Evolutionary conservation across 2,888 invertebrate genomes (phyloP).

Genomic region (Cheilosia variabilis): DNA sequence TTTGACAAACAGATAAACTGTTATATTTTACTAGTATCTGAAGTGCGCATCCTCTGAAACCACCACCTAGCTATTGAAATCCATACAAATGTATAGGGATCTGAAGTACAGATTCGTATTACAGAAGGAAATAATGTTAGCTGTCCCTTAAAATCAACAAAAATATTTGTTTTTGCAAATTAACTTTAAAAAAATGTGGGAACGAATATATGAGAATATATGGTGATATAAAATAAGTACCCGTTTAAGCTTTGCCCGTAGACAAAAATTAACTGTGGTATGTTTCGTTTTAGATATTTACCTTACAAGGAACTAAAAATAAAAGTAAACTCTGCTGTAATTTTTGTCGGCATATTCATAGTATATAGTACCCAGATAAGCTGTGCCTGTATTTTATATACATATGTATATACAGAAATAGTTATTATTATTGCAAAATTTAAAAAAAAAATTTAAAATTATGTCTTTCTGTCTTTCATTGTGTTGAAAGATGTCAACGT

Average conservation of each 20-base stretch:
- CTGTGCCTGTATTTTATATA: too few species aligned
- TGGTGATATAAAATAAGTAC: not conserved
- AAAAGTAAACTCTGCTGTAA: not conserved
- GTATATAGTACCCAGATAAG: not conserved
- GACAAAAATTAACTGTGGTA: conserved; percentile 15
- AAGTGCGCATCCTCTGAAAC: conserved; percentile 24
- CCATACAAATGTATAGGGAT: conserved; percentile 7
- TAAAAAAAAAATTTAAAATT: not conserved
- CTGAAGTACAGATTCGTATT: conserved; percentile 15
- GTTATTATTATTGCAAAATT: too few species aligned
- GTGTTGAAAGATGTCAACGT: conserved; percentile 25
- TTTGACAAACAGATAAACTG: conserved; percentile 4
- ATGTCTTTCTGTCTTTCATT: not conserved
- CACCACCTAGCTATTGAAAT: not conserved
- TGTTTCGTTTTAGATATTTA: not conserved
- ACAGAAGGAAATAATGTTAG: conserved; percentile 9
- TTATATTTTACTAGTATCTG: conserved; percentile 9
- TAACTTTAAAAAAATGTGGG: not conserved
- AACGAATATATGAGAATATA: not conserved
- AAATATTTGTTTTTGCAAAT: conserved; percentile 24
- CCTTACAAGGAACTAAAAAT: not conserved
- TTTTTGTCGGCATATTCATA: not conserved
- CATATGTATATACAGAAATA: too few species aligned
- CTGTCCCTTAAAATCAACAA: conserved; percentile 6
- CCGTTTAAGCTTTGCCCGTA: not conserved